Evolutionary conservation across 2,888 invertebrate species (phyloP), one percentile per base, ranked within the genome.

Genomic region (Helleia helle): DNA sequence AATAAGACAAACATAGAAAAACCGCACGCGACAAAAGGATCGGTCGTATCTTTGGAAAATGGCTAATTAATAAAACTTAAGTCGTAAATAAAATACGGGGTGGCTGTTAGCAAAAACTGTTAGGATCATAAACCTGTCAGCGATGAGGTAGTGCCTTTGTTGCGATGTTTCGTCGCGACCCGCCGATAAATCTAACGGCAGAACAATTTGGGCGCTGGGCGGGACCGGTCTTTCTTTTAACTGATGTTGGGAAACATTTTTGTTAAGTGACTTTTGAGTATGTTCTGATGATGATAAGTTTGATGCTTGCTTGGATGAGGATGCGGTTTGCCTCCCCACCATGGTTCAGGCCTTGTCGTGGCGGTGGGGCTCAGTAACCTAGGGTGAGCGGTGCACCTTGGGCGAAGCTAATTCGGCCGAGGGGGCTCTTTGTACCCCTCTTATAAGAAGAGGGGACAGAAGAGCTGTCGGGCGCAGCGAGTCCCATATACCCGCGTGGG

Each of bases 41-140:
- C 38, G 38, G 18, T 28, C 38, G 30, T 39, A 61, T 69, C 71
- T 68, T 71, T 60, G 62, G 55, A 63, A 68, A 73, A 71, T 65
- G 66, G 69, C 75, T 81, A 83, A 83, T 81, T 81, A 81, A 80
- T 80, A 79, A 80, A 83, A 83, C 71, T 80, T 79, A 63, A 62
- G 68, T 71, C 58, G 75, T 83, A 83, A 80, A 80, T 80, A 73
- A 69, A 55, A 56, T 46, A 52, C 61, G 65, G 65, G 72, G 71
- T 64, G 71, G 76, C 75, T 71, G 80, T 83, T 84, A 75, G 81
- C 81, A 85, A 85, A 85, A 85, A 85, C 83, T 84, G 81, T 72
- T 76, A 71, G 75, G 73, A 75, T 83, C 83, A 84, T 85, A 85
- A 85, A 85, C 55, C 83, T 85, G 85, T 85, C 85, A 58, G 49